A percentile compares a stretch with the other conserved stretches of the same genome.
These are phyloP conservation scores for Hecatera dysodea DNA, from an alignment of 2,888 invertebrate species.

Conservation along the genomic window DNA sequence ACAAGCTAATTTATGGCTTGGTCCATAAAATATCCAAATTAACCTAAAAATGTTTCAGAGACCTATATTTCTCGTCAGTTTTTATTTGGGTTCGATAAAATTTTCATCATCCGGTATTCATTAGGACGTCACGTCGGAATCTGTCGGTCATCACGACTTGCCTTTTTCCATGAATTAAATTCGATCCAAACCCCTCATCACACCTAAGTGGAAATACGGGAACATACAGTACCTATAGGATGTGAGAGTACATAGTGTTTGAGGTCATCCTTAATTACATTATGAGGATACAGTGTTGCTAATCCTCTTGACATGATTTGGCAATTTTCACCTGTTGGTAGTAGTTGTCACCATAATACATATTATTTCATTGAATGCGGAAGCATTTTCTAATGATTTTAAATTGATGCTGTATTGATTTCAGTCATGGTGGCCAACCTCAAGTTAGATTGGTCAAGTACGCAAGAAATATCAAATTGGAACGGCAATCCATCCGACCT, in stretches of 20 bases:
- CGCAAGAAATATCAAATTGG: too few relatives aligned
- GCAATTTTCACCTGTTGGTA: not conserved
- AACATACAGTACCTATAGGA: constrained; percentile 27
- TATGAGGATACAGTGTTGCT: not conserved
- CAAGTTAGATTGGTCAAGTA: too few relatives aligned
- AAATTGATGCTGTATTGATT: too few relatives aligned
- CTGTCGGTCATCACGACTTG: constrained; percentile 56
- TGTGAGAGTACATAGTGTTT: constrained; percentile 25
- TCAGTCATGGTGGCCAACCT: too few relatives aligned
- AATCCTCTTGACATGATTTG: not conserved
- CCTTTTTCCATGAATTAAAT: constrained; percentile 59
- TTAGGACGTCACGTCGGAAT: constrained; percentile 46
- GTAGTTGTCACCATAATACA: not conserved
- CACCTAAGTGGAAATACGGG: constrained; percentile 51
- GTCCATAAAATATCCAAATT: too few relatives aligned
- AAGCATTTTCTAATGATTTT: constrained; percentile 4
- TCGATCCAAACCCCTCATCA: constrained; percentile 55
- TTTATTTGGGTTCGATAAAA: constrained; percentile 53
- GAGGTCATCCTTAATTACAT: constrained; percentile 40
- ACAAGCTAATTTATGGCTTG: too few relatives aligned
- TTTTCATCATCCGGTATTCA: constrained; percentile 51
- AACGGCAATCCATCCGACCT: too few relatives aligned
- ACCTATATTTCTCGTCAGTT: constrained; percentile 1
- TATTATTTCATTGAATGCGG: too few relatives aligned
- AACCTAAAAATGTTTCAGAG: not conserved